Evolutionary conservation across 2,888 invertebrate genomes (phyloP), one percentile per base, ranked within the genome.

Genomic region (Axea sp.): DNA sequence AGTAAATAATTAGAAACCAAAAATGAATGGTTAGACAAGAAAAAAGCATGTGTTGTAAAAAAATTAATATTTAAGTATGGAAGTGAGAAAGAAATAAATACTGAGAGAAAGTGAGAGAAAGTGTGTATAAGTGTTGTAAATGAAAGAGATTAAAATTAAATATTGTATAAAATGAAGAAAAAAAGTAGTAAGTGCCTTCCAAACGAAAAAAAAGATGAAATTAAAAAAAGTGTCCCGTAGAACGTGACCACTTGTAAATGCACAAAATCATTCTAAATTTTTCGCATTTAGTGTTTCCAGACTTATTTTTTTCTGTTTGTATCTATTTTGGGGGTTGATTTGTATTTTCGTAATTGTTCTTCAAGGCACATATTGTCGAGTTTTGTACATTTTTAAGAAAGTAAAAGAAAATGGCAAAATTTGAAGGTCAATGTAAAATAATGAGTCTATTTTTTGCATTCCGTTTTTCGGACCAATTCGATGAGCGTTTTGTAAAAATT

Each of bases 111-210:
- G 76, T 69, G 76, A 64, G 68, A 76, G 69, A 72, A 75, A 74
- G 72, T 76, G 78, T 49, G 74, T 72, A 77, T 73, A 64, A 51
- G 74, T 80, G 76, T n/a, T n/a, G n/a, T 60, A 68, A 55, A 59
- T 65, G 76, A 47, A 57, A 74, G 78, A 74, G 71, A 73, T 77
- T 82, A 81, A 84, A 83, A 80, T 81, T 82, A 83, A 81, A 82
- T 83, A 86, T 80, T 92, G 92, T 92, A 92, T 93, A 92, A 92
- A 91, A 89, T 89, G 83, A 62, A 45, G 71, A 59, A 89, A 90
- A 90, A 90, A 91, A 90, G 92, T 93, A 92, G 92, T 92, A 93
- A 93, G 93, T 93, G 93, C 93, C 93, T 93, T 93, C 92, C 92
- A 93, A 91, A 90, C 73, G 80, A 84, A 78, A 80, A 76, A 33